A percentile compares a stretch with the other conserved stretches of the same genome.
phyloP scores from a whole-genome alignment of 2,797 vertebrate species.

The Discoglossus pictus region DNA sequence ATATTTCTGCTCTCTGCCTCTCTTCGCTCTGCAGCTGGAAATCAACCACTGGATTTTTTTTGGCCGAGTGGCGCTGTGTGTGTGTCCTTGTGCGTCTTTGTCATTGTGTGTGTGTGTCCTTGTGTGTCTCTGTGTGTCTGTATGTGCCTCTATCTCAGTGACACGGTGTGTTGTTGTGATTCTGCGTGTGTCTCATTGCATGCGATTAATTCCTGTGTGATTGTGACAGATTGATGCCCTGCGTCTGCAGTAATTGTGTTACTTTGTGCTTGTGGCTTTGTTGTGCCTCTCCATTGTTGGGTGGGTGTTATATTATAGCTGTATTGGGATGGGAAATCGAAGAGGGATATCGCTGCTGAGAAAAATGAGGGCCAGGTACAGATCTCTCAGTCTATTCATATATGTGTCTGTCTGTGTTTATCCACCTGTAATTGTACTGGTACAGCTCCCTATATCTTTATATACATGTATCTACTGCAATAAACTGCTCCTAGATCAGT shows the following conservation, averaged over 20 bases:
- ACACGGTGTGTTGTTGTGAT: neutral
- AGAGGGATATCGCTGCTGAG: conserved; percentile 38
- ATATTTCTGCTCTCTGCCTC: conserved; percentile 16
- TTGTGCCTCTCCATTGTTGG: conserved; percentile 1
- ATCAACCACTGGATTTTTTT: conserved; percentile 38
- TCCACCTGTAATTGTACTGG: too few species aligned
- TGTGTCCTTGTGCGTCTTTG: conserved; percentile 32
- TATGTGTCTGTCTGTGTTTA: conserved; percentile 19
- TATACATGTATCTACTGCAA: too few species aligned
- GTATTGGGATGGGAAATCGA: conserved; percentile 38
- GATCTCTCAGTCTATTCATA: conserved; percentile 37
- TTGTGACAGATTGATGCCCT: too few species aligned
- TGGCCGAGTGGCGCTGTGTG: conserved; percentile 27
- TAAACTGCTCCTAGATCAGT: too few species aligned
- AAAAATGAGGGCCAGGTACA: conserved; percentile 52
- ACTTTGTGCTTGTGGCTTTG: conserved; percentile 10
- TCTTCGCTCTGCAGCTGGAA: conserved; percentile 32
- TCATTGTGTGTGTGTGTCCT: conserved; percentile 18
- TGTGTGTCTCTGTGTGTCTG: conserved; percentile 16
- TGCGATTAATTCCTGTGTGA: too few species aligned
- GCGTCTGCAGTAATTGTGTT: neutral
- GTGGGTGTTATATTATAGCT: conserved; percentile 6
- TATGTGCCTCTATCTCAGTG: neutral
- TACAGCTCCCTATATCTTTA: too few species aligned
- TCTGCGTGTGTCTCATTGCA: neutral